phyloP scores from a whole-genome alignment of 2,797 vertebrate species.

The Champsocephalus esox region DNA sequence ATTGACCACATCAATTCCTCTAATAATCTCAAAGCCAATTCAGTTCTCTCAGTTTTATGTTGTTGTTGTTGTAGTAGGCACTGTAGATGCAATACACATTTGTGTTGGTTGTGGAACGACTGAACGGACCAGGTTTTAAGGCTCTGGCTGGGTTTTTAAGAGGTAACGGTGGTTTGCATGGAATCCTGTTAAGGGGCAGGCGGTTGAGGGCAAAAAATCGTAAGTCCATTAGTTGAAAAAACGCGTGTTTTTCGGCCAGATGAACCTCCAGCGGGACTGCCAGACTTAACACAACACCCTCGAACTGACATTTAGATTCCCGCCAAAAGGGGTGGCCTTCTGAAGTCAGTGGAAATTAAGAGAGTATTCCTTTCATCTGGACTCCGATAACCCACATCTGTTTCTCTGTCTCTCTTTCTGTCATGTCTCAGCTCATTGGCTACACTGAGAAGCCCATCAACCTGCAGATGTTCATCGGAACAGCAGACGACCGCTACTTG shows the following conservation, averaged over 20 bases:
- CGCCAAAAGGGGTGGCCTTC: conserved; percentile 53
- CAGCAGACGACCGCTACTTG: conserved; percentile 97
- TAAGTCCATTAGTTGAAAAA: conserved; percentile 60
- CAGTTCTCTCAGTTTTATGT: neutral
- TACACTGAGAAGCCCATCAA: conserved; percentile 96
- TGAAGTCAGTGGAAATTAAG: conserved; percentile 59
- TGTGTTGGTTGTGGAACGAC: conserved; percentile 33
- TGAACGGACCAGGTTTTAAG: conserved; percentile 27
- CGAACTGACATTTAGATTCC: conserved; percentile 68
- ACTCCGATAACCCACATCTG: conserved; percentile 61
- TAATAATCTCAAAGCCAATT: conserved; percentile 9
- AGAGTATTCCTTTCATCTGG: conserved; percentile 55
- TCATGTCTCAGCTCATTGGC: conserved; percentile 90
- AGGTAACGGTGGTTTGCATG: conserved; percentile 25
- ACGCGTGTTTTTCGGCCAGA: conserved; percentile 60
- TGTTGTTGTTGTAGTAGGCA: neutral
- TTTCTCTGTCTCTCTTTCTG: conserved; percentile 56
- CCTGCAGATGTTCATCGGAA: conserved; percentile 99
- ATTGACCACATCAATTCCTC: neutral
- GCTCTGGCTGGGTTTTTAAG: conserved; percentile 37
- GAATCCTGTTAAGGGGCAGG: conserved; percentile 27
- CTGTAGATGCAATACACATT: conserved; percentile 1
- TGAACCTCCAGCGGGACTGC: conserved; percentile 63
- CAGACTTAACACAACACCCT: conserved; percentile 69
- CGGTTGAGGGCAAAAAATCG: conserved; percentile 56